A percentile compares a stretch with the other conserved stretches of the same genome.
Evolutionary conservation across 1,140 invertebrate genomes (phyloP).

Genomic region (Halesus radiatus): DNA sequence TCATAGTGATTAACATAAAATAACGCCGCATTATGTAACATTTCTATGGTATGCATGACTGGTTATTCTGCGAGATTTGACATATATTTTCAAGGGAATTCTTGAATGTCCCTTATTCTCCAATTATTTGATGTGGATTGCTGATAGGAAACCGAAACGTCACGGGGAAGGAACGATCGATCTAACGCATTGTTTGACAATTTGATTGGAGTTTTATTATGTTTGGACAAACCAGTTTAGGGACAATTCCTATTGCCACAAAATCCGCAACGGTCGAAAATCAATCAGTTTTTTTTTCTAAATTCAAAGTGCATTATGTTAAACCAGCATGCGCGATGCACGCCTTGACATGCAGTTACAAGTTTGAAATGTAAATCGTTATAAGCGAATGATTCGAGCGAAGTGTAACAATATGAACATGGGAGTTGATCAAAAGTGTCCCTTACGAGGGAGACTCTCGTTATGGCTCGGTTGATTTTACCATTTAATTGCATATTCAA

Average conservation of each 20-base stretch:
- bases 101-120: slow-evolving; percentile 11
- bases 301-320: slow-evolving; percentile 7
- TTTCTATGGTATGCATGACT: slow-evolving; percentile 32
- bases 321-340: slow-evolving; percentile 12
- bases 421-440: background rate
- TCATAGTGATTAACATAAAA: slow-evolving; percentile 45
- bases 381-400: background rate
- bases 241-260: slow-evolving; percentile 36
- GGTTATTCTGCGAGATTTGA: slow-evolving; percentile 28
- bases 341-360: background rate
- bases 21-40: slow-evolving; percentile 7
- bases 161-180: slow-evolving; percentile 43
- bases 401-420: background rate
- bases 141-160: slow-evolving; percentile 43
- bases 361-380: slow-evolving; percentile 11
- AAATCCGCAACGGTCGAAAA: slow-evolving; percentile 44
- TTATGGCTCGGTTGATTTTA: slow-evolving; percentile 5
- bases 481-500: slow-evolving; percentile 22
- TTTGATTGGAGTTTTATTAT: slow-evolving; percentile 49
- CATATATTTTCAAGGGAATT: slow-evolving; percentile 26
- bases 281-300: slow-evolving; percentile 38
- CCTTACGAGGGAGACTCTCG: slow-evolving; percentile 2
- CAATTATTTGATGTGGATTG: slow-evolving; percentile 23
- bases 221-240: slow-evolving; percentile 49
- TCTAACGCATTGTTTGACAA: slow-evolving; percentile 37